These are phyloP conservation scores for Lordiphosa andalusiaca DNA, from an alignment of 2,888 invertebrate genomes.

Conservation along the genomic window DNA sequence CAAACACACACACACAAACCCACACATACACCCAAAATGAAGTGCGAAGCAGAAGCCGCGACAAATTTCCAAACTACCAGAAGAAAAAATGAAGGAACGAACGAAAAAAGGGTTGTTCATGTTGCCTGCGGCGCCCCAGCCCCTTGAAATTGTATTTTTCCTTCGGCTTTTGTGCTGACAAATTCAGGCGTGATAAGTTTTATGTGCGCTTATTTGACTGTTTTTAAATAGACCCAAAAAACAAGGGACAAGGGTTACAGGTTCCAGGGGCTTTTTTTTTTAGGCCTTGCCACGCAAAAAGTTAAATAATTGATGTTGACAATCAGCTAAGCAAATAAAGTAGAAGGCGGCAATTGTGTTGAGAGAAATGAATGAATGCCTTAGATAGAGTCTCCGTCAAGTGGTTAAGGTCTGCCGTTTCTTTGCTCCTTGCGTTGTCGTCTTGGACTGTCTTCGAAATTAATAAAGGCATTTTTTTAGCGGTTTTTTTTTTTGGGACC, in stretches of 20 bases:
- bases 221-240: conserved; percentile 68
- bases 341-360: conserved; percentile 36
- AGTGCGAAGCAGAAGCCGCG: conserved; percentile 63
- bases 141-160: conserved; percentile 17
- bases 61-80: conserved; percentile 54
- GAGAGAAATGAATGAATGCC: conserved; percentile 47
- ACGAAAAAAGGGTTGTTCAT: conserved; percentile 57
- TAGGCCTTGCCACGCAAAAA: conserved; percentile 58
- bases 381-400: conserved; percentile 34
- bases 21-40: conserved; percentile 64
- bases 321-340: conserved; percentile 78
- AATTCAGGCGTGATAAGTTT: conserved; percentile 78
- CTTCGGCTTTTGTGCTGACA: conserved; percentile 74
- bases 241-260: conserved; percentile 25
- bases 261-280: conserved; percentile 19
- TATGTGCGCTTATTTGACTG: conserved; percentile 75
- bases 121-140: conserved; percentile 22
- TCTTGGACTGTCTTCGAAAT: conserved; percentile 39
- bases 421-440: conserved; percentile 7
- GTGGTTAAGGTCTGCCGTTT: conserved; percentile 15
- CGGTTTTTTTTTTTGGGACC: conserved; percentile 29
- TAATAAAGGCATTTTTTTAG: conserved; percentile 52
- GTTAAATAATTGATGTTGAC: conserved; percentile 78
- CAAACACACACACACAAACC: conserved; percentile 56
- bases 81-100: conserved; percentile 21